Conservation (phyloP, 1,140 invertebrate species). For the Xylocopa sonorina region DNA sequence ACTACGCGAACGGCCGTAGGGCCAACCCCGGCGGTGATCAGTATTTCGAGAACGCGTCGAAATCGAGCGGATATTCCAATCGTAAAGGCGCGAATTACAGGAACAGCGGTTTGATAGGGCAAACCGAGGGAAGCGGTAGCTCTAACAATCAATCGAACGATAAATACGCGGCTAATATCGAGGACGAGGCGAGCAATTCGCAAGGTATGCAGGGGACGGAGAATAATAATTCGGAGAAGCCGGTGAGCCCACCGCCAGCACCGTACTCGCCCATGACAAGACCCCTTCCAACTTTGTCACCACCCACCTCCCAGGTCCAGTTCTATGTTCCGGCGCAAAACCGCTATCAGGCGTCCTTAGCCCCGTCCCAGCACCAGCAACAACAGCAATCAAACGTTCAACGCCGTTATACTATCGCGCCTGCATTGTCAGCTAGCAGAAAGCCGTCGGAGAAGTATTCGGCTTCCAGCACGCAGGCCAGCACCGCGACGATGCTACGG, state of each 20-base stretch:
- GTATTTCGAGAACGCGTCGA: conserved; percentile 32
- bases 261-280: conserved; percentile 73
- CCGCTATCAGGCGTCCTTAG: conserved; percentile 68
- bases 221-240: conserved; percentile 35
- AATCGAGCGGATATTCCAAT: conserved; percentile 9
- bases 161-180: conserved; percentile 19
- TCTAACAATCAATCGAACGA: conserved; percentile 43
- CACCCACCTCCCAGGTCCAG: conserved; percentile 78
- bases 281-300: conserved; percentile 76
- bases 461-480: conserved; percentile 33
- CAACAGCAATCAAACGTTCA: conserved; percentile 45
- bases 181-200: conserved; percentile 20
- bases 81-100: conserved; percentile 37
- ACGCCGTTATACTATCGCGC: conserved; percentile 46
- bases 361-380: conserved; percentile 57
- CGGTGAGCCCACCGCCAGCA: conserved; percentile 73
- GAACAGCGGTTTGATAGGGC: conserved; percentile 19
- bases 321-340: conserved; percentile 71
- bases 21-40: conserved; percentile 34
- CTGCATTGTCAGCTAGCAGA: conserved; percentile 41
- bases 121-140: conserved; percentile 10
- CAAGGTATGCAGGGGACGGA: conserved; percentile 12
- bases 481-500: conserved; percentile 61
- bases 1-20: conserved; percentile 51
- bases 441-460: conserved; percentile 68